Evolutionary conservation across 2,888 invertebrate species (phyloP).

Genomic region (Cabera pusaria): DNA sequence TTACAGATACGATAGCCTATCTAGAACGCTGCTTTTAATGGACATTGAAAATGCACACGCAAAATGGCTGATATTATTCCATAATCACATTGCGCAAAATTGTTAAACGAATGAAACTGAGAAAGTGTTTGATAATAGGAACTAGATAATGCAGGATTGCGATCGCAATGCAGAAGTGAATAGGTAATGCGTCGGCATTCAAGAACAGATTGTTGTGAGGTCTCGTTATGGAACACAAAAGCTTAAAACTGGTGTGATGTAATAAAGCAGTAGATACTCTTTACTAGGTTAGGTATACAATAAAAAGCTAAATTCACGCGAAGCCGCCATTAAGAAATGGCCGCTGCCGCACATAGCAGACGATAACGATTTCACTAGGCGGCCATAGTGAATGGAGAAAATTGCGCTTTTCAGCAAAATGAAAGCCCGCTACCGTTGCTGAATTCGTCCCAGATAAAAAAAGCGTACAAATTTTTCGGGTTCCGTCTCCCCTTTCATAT

Average conservation of each 20-base stretch:
- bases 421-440: conserved; percentile 65
- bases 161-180: conserved; percentile 24
- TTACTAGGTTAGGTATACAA: conserved; percentile 48
- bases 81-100: conserved; percentile 24
- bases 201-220: conserved; percentile 15
- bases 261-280: conserved; percentile 34
- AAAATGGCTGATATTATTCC: conserved; percentile 38
- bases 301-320: conserved; percentile 74
- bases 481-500: conserved; percentile 49
- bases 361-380: conserved; percentile 77
- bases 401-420: conserved; percentile 79
- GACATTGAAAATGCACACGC: conserved; percentile 48
- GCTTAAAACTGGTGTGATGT: conserved; percentile 39
- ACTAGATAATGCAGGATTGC: conserved; percentile 3
- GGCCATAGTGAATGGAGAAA: conserved; percentile 74
- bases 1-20: conserved; percentile 45
- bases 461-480: conserved; percentile 50
- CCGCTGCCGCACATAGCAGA: conserved; percentile 59
- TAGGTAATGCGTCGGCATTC: conserved; percentile 19
- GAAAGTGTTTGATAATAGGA: conserved; percentile 4
- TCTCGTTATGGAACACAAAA: conserved; percentile 30
- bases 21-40: conserved; percentile 49
- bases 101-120: conserved; percentile 5
- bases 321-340: conserved; percentile 78
- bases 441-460: conserved; percentile 65